Evolutionary conservation across 2,113 vertebrate species (phyloP), one percentile per base, ranked within the genome.

Genomic region (Calyptommatus sinebrachiatus): DNA sequence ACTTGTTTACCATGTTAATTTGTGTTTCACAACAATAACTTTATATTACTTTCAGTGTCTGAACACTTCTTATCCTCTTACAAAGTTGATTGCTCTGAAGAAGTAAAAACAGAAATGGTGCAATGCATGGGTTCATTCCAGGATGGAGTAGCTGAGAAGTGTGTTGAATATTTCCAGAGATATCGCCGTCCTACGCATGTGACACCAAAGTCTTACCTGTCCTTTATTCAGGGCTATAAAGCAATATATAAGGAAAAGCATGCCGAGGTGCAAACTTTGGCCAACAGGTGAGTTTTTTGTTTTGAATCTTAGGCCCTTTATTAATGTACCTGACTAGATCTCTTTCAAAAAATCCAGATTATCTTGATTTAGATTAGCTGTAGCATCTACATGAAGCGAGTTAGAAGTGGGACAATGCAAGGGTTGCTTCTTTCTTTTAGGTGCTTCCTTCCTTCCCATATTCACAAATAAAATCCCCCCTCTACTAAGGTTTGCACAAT

Each of bases 71-170:
- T 99, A 41, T 97, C 96, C 14, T 92, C 92, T 20, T 99, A 95
- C 88, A 93, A 95, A 31, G 96, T 99, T 29, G 96, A 98, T 83
- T 99, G 98, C 83, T 93, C 95, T 18, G 7, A 85, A 6, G 91
- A 96, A 85, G 96, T 93, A 28, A 99, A 98, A 89, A 91, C 61
- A 21, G 95, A 97, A 79, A 95, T 99, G 7, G 96, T 98, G n/a
- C 95, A 97, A 66, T 98, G 98, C 83, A 99, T 99, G 98, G 98
- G 97, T 28, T 97, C 96, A 50, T 98, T 99, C 89, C 98, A 99
- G 85, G 97, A 99, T 78, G 97, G 96, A 4, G 98, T 99, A 63
- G 97, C 98, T 28, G 97, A 98, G 90, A 98, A 97, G 71, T 99
- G 97, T 91, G 96, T 92, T 2, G 97, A 99, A 73, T 99, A 99